Base-by-base conservation (phyloP, 2,797 vertebrate genomes). In the Arctocebus calabarensis region DNA sequence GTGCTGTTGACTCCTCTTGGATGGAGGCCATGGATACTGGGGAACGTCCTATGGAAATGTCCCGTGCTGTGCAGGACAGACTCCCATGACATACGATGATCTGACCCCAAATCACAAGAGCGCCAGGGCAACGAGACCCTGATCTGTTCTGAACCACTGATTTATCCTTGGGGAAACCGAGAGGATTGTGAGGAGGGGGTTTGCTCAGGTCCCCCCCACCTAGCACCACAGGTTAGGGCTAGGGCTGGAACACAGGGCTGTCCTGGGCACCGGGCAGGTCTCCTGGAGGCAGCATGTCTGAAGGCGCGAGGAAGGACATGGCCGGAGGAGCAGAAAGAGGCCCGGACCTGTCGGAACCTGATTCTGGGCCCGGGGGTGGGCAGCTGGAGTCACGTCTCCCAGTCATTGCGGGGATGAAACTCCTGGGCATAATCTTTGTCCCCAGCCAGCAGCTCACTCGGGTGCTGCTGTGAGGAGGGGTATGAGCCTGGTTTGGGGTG, bases 31-130 rank as follows among this genome's bases (percentile, higher is more conserved):
- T 19, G 83, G 55, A 13, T 0, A 7, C 70, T 8, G 11, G 23
- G 2, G 13, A 7, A 5, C 13, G 1, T 17, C 43, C 3, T 17
- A 0, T 4, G 3, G 2, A 17, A 10, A 5, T 13, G 1, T 17
- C 43, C 3, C 13, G 0, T 6, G 3, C 5, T 0, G n/a, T 4
- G 0, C 12, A 14, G 23, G 52, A 17, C 37, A 29, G 45, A 23
- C 11, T 27, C 66, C n/a, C 5, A 4, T 0, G 3, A 1, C 11
- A 10, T 14, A 43, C 29, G 6, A 0, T 7, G 10, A 3, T 6
- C n/a, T 10, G 48, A 14, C 11, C 57, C 37, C 40, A 29, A 10
- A 6, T 1, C 43, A 1, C 29, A 6, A 0, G 27, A 25, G 19
- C 6, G 12, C 19, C 2, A 29, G 10, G 43, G 32, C 37, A 12